Percentiles rank a stretch among this genome's conserved stretches.
Conservation (phyloP, 1,140 invertebrate genomes). For the Drosophila mojavensis region DNA sequence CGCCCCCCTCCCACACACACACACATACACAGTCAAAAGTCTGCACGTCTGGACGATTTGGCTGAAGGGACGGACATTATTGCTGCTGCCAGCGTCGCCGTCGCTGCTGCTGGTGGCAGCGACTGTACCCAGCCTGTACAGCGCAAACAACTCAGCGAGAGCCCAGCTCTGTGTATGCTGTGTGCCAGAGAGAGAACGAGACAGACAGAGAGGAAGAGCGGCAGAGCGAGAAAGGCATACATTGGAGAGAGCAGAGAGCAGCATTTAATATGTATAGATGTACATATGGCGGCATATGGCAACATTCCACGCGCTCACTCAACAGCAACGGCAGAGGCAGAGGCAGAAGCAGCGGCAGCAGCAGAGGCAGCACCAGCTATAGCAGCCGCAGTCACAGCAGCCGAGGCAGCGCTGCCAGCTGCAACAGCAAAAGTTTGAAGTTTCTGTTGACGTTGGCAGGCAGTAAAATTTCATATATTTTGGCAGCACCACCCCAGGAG, state of each 20-base stretch:
- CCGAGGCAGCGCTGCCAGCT: slow-evolving; percentile 1
- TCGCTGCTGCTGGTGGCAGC: slow-evolving; percentile 55
- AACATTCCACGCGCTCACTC: slow-evolving; percentile 72
- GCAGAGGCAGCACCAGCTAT: slow-evolving; percentile 8
- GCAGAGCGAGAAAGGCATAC: slow-evolving; percentile 4
- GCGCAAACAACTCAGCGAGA: slow-evolving; percentile 57
- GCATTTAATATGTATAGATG: slow-evolving; percentile 48
- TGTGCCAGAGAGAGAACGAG: neutral
- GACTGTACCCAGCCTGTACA: slow-evolving; percentile 70
- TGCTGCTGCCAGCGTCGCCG: slow-evolving; percentile 49
- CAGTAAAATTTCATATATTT: slow-evolving; percentile 64
- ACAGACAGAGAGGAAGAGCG: neutral
- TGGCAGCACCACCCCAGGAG: slow-evolving; percentile 53
- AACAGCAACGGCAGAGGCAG: slow-evolving; percentile 15
- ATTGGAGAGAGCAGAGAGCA: slow-evolving; percentile 45
- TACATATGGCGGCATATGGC: slow-evolving; percentile 78
- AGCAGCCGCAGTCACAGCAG: slow-evolving; percentile 8
- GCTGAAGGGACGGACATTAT: slow-evolving; percentile 69
- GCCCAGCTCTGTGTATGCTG: too few relatives aligned
- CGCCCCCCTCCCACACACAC: slow-evolving; percentile 43
- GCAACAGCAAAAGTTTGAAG: slow-evolving; percentile 44
- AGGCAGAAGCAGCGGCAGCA: slow-evolving; percentile 1
- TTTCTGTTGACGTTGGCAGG: slow-evolving; percentile 64
- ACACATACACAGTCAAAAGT: slow-evolving; percentile 65
- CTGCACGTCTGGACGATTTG: slow-evolving; percentile 70